Evolutionary conservation across 2,888 invertebrate genomes (phyloP).

Genomic region (Drosophila paranaensis): DNA sequence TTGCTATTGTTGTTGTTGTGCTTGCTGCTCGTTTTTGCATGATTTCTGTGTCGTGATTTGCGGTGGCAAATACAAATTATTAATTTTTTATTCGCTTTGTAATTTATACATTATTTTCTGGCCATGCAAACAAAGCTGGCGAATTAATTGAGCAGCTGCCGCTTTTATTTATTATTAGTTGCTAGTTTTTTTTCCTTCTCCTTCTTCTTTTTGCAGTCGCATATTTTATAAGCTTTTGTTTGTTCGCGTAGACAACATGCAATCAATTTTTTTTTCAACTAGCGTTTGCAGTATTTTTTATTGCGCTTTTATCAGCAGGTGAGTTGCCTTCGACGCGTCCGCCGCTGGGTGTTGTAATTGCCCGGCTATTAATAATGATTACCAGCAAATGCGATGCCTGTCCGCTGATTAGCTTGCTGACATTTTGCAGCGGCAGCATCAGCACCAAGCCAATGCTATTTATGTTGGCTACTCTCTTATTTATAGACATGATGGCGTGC

Average conservation of each 20-base stretch:
- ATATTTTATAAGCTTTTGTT: conserved; percentile 66
- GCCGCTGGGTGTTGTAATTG: conserved; percentile 67
- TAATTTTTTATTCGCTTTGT: conserved; percentile 30
- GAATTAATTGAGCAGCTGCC: conserved; percentile 72
- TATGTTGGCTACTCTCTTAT: conserved; percentile 63
- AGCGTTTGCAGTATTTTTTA: conserved; percentile 15
- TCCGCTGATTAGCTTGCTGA: conserved; percentile 70
- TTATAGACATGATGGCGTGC: conserved; percentile 71
- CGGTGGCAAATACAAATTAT: conserved; percentile 70
- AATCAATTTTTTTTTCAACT: conserved; percentile 30
- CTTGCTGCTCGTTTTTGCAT: conserved; percentile 63
- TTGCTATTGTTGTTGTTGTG: conserved; percentile 22
- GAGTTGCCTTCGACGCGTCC: conserved; percentile 49
- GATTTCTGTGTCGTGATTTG: conserved; percentile 74
- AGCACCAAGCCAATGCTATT: conserved; percentile 62
- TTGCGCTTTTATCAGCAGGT: conserved; percentile 49
- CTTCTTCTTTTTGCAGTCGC: conserved; percentile 31
- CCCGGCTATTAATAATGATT: conserved; percentile 75
- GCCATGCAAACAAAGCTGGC: conserved; percentile 62
- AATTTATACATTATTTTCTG: conserved; percentile 66
- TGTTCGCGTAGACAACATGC: conserved; percentile 54
- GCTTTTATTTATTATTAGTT: conserved; percentile 62
- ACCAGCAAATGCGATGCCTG: conserved; percentile 66
- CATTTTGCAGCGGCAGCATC: conserved; percentile 53
- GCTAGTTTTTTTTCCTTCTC: conserved; percentile 3